These are phyloP conservation scores for Pseudopodoces humilis DNA, from an alignment of 2,113 vertebrate species.

Conservation along the genomic window DNA sequence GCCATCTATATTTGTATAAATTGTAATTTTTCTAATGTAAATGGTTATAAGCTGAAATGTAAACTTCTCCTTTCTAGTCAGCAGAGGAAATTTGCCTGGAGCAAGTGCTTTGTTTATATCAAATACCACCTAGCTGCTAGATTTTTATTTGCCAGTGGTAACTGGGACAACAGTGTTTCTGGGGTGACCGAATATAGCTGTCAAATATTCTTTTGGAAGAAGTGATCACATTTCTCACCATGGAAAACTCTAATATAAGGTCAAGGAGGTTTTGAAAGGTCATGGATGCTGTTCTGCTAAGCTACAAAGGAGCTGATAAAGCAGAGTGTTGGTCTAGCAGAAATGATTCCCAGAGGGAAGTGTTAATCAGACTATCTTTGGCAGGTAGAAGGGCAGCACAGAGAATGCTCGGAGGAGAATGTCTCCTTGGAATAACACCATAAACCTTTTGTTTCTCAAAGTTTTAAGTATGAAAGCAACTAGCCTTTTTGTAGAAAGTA, in stretches of 20 bases:
- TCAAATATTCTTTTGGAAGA: slow-evolving; percentile 18
- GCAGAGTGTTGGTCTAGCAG: slow-evolving; percentile 35
- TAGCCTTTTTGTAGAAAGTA: not conserved
- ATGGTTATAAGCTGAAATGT: not conserved
- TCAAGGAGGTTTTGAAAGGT: slow-evolving; percentile 4
- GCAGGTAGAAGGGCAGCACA: slow-evolving; percentile 1
- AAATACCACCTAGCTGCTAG: not conserved
- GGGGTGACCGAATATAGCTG: not conserved
- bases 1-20: not conserved
- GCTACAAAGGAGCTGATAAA: slow-evolving; percentile 53
- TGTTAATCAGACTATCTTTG: slow-evolving; percentile 47
- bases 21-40: not conserved
- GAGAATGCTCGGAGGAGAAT: not conserved
- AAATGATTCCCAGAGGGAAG: slow-evolving; percentile 47
- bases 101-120: not conserved
- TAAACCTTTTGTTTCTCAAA: not conserved
- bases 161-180: not conserved
- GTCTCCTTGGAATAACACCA: slow-evolving; percentile 28
- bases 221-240: not conserved
- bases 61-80: not conserved
- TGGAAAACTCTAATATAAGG: slow-evolving; percentile 4
- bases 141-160: not conserved
- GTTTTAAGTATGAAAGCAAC: not conserved
- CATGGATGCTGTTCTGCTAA: not conserved
- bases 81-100: not conserved